Evolutionary conservation across 1,140 invertebrate species (phyloP).

Genomic region (Copidosoma floridanum): DNA sequence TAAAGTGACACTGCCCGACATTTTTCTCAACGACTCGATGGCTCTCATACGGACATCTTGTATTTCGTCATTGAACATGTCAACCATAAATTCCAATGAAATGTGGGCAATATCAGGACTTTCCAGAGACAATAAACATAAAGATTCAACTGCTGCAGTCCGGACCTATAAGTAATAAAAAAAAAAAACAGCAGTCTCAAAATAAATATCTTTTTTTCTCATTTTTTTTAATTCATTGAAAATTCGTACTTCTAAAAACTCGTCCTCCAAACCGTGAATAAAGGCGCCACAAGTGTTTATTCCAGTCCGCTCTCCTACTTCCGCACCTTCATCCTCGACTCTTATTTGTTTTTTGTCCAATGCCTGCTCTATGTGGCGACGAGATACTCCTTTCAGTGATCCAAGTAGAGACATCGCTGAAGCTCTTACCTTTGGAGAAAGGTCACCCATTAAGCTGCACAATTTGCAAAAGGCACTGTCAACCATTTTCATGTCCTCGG

Average conservation of each 20-base stretch:
- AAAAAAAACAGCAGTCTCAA: not conserved
- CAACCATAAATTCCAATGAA: slow-evolving; percentile 93
- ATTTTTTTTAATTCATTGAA: slow-evolving; percentile 2
- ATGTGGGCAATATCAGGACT: slow-evolving; percentile 83
- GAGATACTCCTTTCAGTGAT: slow-evolving; percentile 81
- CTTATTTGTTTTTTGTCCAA: slow-evolving; percentile 97
- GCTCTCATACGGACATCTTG: slow-evolving; percentile 92
- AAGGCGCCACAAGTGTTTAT: slow-evolving; percentile 88
- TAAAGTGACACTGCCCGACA: slow-evolving; percentile 83
- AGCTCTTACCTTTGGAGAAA: slow-evolving; percentile 81
- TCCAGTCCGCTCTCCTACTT: slow-evolving; percentile 70
- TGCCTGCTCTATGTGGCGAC: slow-evolving; percentile 90
- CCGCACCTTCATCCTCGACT: slow-evolving; percentile 79
- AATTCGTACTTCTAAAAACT: slow-evolving; percentile 76
- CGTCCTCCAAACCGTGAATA: slow-evolving; percentile 97
- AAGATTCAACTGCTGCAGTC: slow-evolving; percentile 89
- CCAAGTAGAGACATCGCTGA: slow-evolving; percentile 81
- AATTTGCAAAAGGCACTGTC: slow-evolving; percentile 97
- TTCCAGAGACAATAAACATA: slow-evolving; percentile 84
- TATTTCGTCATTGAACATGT: slow-evolving; percentile 99
- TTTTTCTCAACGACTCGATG: slow-evolving; percentile 87
- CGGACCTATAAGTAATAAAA: slow-evolving; percentile 68
- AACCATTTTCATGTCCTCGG: slow-evolving; percentile 79
- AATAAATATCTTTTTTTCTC: no score
- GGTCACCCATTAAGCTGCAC: slow-evolving; percentile 89